Conservation (phyloP, 1,140 invertebrate species). For the Philopotamus ludificatus region DNA sequence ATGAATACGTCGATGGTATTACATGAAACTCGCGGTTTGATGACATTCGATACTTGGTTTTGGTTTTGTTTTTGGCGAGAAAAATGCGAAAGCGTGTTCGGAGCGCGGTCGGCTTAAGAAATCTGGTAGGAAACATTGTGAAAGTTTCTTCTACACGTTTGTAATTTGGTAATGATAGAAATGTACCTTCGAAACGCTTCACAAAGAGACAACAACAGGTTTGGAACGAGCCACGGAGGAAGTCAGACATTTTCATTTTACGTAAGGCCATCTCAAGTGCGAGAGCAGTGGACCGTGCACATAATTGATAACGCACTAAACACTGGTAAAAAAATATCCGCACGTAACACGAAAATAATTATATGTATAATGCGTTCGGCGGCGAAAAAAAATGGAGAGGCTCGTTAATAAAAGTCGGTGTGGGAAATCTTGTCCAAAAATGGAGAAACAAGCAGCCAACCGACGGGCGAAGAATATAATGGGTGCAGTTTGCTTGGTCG, state of each 20-base stretch:
- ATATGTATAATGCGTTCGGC: background rate
- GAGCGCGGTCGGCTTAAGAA: no score
- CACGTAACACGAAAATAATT: background rate
- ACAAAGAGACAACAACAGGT: background rate
- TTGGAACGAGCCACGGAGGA: background rate
- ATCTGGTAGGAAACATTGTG: constrained; percentile 17
- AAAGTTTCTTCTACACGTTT: constrained; percentile 15
- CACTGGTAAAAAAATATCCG: no score
- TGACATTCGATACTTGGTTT: background rate
- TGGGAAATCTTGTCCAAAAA: no score
- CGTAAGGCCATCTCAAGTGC: background rate
- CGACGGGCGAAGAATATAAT: background rate
- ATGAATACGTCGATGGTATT: constrained; percentile 6
- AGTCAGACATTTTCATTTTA: constrained; percentile 5
- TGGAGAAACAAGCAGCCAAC: background rate
- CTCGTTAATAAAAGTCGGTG: no score
- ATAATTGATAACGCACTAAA: background rate
- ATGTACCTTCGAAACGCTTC: constrained; percentile 13
- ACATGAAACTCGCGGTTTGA: no score
- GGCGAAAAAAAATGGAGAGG: constrained; percentile 8
- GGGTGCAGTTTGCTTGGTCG: constrained; percentile 24
- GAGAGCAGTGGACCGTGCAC: background rate
- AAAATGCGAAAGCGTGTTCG: no score
- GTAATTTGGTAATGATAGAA: constrained; percentile 22
- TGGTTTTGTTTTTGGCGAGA: background rate